Evolutionary conservation across 2,113 vertebrate species (phyloP).

Genomic region (Microtus oregoni): DNA sequence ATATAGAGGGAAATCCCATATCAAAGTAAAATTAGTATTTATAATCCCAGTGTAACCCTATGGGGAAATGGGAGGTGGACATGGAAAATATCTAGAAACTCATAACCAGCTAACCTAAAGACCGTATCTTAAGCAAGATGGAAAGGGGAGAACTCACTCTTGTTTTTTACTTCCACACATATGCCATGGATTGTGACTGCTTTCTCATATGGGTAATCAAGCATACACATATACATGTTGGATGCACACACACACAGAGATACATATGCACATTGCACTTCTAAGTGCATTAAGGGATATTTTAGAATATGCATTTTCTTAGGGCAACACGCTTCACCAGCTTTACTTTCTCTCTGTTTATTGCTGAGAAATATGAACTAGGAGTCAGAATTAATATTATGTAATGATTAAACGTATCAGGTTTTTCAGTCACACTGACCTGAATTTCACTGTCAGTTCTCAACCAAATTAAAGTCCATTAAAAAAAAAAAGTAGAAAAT

Average conservation of each 20-base stretch:
- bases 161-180: not conserved
- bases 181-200: not conserved
- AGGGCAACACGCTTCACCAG: not conserved
- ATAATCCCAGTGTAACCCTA: no score
- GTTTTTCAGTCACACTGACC: not conserved
- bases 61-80: not conserved
- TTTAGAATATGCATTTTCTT: not conserved
- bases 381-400: not conserved
- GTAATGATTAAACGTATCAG: not conserved
- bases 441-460: constrained; percentile 28
- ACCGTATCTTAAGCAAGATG: not conserved
- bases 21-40: no score
- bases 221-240: no score
- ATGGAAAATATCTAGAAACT: not conserved
- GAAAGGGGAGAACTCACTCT: not conserved
- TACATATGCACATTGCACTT: not conserved
- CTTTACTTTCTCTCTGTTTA: constrained; percentile 19
- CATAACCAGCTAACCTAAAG: not conserved
- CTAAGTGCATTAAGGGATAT: not conserved
- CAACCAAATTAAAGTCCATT: constrained; percentile 2
- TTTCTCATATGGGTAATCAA: not conserved
- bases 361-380: not conserved
- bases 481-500: not conserved
- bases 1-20: no score
- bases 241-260: not conserved